Conservation (phyloP, 1,140 invertebrate species). For the Drosophila quadrilineata region DNA sequence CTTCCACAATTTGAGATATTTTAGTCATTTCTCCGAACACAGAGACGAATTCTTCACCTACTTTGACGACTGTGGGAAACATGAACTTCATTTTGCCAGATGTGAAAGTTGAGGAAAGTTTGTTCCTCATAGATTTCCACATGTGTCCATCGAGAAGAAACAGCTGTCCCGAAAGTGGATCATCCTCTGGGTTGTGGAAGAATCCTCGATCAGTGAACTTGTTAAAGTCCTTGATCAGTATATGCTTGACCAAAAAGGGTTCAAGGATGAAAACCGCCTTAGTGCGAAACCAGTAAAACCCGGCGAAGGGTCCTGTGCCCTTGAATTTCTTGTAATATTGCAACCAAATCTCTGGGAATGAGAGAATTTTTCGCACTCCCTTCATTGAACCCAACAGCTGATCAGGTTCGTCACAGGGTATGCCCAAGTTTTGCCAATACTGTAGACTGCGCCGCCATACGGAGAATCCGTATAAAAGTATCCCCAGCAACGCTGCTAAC, state of each 20-base stretch:
- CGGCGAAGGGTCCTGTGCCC: conserved; percentile 65
- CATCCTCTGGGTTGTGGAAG: conserved; percentile 81
- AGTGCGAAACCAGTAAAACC: conserved; percentile 80
- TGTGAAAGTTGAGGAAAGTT: conserved; percentile 84
- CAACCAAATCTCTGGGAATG: conserved; percentile 45
- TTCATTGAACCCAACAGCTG: conserved; percentile 66
- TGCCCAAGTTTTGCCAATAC: conserved; percentile 80
- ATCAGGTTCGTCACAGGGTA: conserved; percentile 80
- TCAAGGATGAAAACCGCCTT: conserved; percentile 83
- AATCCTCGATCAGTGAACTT: conserved; percentile 82
- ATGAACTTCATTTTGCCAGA: conserved; percentile 84
- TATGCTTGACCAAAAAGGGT: conserved; percentile 83
- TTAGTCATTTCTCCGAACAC: conserved; percentile 35
- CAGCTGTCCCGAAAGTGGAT: conserved; percentile 82
- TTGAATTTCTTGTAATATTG: conserved; percentile 71
- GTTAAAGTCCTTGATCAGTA: conserved; percentile 84
- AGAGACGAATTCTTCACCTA: conserved; percentile 68
- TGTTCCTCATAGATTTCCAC: conserved; percentile 83
- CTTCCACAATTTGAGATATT: conserved; percentile 41
- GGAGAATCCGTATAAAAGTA: conserved; percentile 34
- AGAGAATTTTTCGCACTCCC: conserved; percentile 25
- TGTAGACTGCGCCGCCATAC: conserved; percentile 23
- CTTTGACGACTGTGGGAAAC: conserved; percentile 77
- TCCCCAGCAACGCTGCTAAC: conserved; percentile 26
- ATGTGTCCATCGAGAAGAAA: conserved; percentile 81